Conservation (phyloP, 1,140 invertebrate species). For the Monomorium pharaonis region DNA sequence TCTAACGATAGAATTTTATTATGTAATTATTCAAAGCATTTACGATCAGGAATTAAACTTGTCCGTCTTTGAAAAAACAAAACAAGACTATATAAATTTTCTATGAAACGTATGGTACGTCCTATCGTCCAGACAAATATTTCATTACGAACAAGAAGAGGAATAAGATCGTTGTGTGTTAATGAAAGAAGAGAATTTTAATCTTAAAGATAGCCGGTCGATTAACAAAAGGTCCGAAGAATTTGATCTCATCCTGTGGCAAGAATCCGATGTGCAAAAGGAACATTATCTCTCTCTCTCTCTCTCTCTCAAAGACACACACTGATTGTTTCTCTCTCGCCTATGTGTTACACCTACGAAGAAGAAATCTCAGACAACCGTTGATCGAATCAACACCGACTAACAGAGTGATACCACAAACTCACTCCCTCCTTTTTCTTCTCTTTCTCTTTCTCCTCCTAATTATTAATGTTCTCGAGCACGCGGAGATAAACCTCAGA, state of each 20-base stretch:
- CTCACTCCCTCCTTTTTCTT: constrained; percentile 32
- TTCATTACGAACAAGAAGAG: neutral
- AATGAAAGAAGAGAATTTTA: constrained; percentile 6
- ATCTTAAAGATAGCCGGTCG: neutral
- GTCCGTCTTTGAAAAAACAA: neutral
- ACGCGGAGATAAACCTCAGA: constrained; percentile 75
- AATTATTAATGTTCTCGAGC: constrained; percentile 77
- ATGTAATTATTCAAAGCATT: neutral
- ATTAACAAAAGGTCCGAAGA: neutral
- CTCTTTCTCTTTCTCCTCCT: constrained; percentile 62
- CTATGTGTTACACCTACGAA: constrained; percentile 49
- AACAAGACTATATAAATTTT: neutral
- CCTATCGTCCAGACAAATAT: neutral
- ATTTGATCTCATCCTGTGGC: constrained; percentile 16
- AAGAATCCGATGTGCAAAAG: constrained; percentile 41
- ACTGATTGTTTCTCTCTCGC: constrained; percentile 69
- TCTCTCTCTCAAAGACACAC: constrained; percentile 31
- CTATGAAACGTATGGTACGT: neutral
- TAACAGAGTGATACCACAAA: constrained; percentile 70
- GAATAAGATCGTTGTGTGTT: neutral
- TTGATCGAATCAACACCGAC: constrained; percentile 74
- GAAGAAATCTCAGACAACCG: constrained; percentile 63
- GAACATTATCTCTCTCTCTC: constrained; percentile 37
- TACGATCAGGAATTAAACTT: neutral
- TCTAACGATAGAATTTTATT: neutral